Evolutionary conservation across 2,888 invertebrate species (phyloP), one percentile per base, ranked within the genome.

Genomic region (Tenthredo livida): DNA sequence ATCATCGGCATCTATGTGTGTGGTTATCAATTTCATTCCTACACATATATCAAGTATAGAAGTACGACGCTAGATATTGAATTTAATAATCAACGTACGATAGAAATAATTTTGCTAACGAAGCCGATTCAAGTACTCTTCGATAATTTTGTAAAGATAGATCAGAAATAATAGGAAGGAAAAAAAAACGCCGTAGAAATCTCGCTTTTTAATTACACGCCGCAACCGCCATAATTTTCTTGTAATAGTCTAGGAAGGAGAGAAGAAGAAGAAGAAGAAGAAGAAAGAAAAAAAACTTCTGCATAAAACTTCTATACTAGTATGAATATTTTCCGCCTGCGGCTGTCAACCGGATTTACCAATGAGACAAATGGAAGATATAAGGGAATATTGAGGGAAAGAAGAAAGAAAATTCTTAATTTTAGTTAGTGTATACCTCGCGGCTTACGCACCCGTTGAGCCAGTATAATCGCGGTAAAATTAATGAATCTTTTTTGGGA

Each of bases 21-120:
- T 29, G 77, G 54, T 33, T 77, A 77, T 54, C 77, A 77, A 77
- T 77, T 77, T 77, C 9, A 50, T 54, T 77, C n/a, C 77, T 50
- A 54, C 10, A 77, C n/a, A 77, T 10, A 15, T 73, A 73, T n/a
- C 40, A 47, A 43, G 73, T 40, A 21, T 40, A 21, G 73, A 21
- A 37, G 6, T 7, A 43, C 43, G 43, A 1, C 17, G 10, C 9
- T 10, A 21, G 40, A 40, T 33, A 37, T 12, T 61, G 7, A 61
- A 33, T 78, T 80, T 37, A 12, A 17, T 40, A 58, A 40, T 80
- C 37, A 61, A 61, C 58, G 5, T n/a, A 17, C 17, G 25, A 47
- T 21, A 54, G 54, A 58, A 78, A 54, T 7, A 78, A 54, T 7
- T 33, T 12, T 78, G 58, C 40, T 80, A 80, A 80, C 61, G 80